phyloP scores from a whole-genome alignment of 1,140 invertebrate species.

The Babylonia areolata region DNA sequence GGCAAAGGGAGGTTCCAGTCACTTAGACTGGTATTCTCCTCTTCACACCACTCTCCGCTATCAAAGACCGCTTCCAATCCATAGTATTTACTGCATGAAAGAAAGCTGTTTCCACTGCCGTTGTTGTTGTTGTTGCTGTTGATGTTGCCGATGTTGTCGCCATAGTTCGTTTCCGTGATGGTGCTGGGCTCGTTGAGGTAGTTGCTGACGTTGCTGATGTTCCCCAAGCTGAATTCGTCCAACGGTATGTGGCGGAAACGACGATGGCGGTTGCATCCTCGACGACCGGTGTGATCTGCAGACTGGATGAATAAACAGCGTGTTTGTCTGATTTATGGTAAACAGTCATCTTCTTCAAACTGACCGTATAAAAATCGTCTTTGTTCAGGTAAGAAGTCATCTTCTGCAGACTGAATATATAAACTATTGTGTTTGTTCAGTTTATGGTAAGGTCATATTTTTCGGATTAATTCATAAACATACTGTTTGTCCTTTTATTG shows the following conservation, averaged over 20 bases:
- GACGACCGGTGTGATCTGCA: constrained; percentile 4
- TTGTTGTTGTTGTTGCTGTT: constrained; percentile 21
- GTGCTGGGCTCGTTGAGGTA: not conserved
- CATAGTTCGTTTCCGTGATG: not conserved
- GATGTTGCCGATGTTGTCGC: constrained; percentile 8
- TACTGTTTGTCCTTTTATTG: too few relatives aligned
- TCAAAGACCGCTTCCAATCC: too few relatives aligned
- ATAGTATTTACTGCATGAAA: not conserved
- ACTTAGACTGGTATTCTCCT: not conserved
- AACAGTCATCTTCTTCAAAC: too few relatives aligned
- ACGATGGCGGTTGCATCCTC: constrained; percentile 28
- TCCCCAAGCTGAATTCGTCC: not conserved
- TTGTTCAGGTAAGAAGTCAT: too few relatives aligned
- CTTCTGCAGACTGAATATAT: too few relatives aligned
- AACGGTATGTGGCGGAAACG: not conserved
- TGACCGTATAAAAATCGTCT: too few relatives aligned
- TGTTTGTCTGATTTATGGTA: too few relatives aligned
- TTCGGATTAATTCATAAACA: too few relatives aligned
- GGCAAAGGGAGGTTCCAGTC: too few relatives aligned
- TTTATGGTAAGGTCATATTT: too few relatives aligned
- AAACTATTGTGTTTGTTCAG: too few relatives aligned
- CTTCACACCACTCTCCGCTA: not conserved
- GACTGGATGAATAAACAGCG: not conserved
- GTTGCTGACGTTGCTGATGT: not conserved
- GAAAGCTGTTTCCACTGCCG: not conserved